Conservation (phyloP, 2,888 invertebrate genomes). For the Agrochola lota region DNA sequence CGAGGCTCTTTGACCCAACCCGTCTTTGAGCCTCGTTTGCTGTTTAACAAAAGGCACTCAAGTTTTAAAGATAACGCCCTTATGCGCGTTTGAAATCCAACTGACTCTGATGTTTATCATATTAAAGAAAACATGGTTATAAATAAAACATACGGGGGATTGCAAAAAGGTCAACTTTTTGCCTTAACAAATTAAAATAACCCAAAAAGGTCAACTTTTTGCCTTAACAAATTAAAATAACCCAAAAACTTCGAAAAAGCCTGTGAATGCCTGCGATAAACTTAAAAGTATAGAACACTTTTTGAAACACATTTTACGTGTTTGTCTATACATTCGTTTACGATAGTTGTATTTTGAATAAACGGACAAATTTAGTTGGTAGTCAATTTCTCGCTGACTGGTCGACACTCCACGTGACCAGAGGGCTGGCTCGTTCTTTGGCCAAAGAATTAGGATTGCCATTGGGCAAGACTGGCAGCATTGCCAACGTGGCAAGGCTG, state of each 20-base stretch:
- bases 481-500: too few species aligned
- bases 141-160: neutral
- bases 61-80: conserved; percentile 44
- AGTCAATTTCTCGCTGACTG: too few species aligned
- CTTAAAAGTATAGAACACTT: too few species aligned
- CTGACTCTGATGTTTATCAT: neutral
- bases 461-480: too few species aligned
- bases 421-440: too few species aligned
- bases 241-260: neutral
- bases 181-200: neutral
- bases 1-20: conserved; percentile 26
- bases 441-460: too few species aligned
- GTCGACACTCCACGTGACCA: too few species aligned
- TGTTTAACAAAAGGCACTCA: conserved; percentile 31
- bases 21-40: conserved; percentile 33
- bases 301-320: too few species aligned
- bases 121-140: neutral
- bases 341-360: neutral
- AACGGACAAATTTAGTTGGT: neutral
- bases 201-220: neutral
- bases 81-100: conserved; percentile 27
- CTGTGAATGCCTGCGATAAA: neutral
- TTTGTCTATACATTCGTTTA: too few species aligned
- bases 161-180: neutral
- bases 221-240: neutral